Evolutionary conservation across 1,140 invertebrate species (phyloP).

Genomic region (Chymomyza costata): DNA sequence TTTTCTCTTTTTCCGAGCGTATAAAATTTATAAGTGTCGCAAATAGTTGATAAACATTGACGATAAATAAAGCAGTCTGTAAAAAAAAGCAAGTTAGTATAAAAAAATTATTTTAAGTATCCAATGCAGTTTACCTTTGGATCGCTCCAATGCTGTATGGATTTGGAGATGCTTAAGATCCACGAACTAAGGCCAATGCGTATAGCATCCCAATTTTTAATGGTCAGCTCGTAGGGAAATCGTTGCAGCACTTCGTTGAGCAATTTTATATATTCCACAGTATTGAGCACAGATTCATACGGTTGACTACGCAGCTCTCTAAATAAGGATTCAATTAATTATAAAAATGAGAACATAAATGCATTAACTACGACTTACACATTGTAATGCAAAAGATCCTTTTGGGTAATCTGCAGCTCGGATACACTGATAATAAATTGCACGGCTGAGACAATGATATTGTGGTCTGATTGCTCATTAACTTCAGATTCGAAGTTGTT

Average conservation of each 20-base stretch:
- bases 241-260: conserved; percentile 73
- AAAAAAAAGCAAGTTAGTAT: conserved; percentile 9
- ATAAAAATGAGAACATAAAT: too few species aligned
- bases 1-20: conserved; percentile 74
- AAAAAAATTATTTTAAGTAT: background rate
- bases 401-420: conserved; percentile 39
- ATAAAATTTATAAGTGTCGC: conserved; percentile 75
- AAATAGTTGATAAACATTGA: conserved; percentile 77
- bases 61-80: conserved; percentile 76
- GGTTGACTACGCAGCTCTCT: conserved; percentile 40
- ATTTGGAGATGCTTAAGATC: conserved; percentile 77
- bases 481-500: conserved; percentile 62
- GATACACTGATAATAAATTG: conserved; percentile 50
- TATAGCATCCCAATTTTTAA: conserved; percentile 81
- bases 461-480: conserved; percentile 54
- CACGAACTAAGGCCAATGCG: conserved; percentile 81
- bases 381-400: conserved; percentile 62
- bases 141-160: conserved; percentile 67
- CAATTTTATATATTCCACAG: conserved; percentile 74
- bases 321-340: background rate
- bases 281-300: conserved; percentile 53
- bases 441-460: conserved; percentile 49
- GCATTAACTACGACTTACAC: conserved; percentile 43
- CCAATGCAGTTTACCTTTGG: conserved; percentile 64
- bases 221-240: conserved; percentile 75